phyloP scores from a whole-genome alignment of 53 echinoderm and acorn worm genomes.

The Mesocentrotus franciscanus region DNA sequence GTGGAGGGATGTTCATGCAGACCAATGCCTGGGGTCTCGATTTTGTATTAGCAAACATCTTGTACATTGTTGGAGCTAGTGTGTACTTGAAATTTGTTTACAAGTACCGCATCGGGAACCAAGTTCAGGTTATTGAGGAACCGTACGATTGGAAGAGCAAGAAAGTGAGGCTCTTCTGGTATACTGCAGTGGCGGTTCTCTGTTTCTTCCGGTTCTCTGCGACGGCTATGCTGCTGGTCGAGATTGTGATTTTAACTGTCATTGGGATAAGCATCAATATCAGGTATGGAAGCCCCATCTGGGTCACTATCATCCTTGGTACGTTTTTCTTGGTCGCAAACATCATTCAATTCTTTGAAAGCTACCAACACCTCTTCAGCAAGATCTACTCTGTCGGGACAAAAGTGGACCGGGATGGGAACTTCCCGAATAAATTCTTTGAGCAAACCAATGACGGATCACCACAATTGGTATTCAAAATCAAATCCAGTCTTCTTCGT shows the following conservation, averaged over 20 bases:
- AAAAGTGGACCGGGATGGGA: neutral
- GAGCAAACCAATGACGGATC: neutral
- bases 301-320: constrained; percentile 8
- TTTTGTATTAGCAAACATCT: constrained; percentile 5
- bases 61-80: neutral
- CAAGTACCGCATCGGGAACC: neutral
- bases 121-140: neutral
- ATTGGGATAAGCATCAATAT: constrained; percentile 29
- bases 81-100: neutral
- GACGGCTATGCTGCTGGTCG: neutral
- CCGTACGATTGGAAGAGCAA: neutral
- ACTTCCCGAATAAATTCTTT: neutral
- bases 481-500: constrained; percentile 2
- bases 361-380: constrained; percentile 22
- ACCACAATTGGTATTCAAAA: neutral
- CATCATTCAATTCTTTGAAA: constrained; percentile 9
- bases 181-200: neutral
- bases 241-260: neutral
- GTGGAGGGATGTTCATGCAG: neutral
- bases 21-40: constrained; percentile 39
- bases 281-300: neutral
- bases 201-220: constrained; percentile 41
- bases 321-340: neutral
- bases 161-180: neutral
- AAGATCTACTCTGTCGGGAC: constrained; percentile 13